Evolutionary conservation across 2,113 vertebrate species (phyloP).

Genomic region (Plecturocebus donacophilus): DNA sequence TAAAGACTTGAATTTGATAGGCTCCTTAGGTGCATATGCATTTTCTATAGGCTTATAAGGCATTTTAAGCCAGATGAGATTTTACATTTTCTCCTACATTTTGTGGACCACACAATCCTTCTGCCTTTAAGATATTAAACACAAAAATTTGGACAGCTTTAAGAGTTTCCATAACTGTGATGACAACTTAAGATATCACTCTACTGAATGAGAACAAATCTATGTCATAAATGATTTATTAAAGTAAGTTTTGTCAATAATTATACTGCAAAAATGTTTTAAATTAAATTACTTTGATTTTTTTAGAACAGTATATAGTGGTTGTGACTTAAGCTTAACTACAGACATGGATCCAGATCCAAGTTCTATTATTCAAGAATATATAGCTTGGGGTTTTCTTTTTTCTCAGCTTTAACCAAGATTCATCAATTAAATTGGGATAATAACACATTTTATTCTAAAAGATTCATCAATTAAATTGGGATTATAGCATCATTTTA

Average conservation of each 20-base stretch:
- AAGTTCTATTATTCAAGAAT: not conserved
- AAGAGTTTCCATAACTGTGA: not conserved
- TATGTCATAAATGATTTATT: not conserved
- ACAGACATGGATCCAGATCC: not conserved
- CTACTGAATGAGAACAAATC: not conserved
- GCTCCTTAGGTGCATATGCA: not conserved
- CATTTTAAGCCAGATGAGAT: not conserved
- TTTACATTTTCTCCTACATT: not conserved
- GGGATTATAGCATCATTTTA: no score
- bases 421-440: not conserved
- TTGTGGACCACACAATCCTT: not conserved
- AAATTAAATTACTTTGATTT: not conserved
- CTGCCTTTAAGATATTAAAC: not conserved
- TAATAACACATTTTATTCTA: not conserved
- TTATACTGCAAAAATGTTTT: not conserved
- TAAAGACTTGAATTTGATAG: not conserved
- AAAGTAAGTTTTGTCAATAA: not conserved
- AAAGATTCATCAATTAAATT: no score
- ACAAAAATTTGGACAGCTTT: not conserved
- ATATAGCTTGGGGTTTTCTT: not conserved
- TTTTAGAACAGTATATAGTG: not conserved
- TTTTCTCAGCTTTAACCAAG: not conserved
- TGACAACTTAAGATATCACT: not conserved
- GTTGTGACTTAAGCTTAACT: not conserved
- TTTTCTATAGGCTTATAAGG: not conserved